Evolutionary conservation across 92 coral and sea anemone species (phyloP), one percentile per base, ranked within the genome.

Genomic region (Nematostella vectensis): DNA sequence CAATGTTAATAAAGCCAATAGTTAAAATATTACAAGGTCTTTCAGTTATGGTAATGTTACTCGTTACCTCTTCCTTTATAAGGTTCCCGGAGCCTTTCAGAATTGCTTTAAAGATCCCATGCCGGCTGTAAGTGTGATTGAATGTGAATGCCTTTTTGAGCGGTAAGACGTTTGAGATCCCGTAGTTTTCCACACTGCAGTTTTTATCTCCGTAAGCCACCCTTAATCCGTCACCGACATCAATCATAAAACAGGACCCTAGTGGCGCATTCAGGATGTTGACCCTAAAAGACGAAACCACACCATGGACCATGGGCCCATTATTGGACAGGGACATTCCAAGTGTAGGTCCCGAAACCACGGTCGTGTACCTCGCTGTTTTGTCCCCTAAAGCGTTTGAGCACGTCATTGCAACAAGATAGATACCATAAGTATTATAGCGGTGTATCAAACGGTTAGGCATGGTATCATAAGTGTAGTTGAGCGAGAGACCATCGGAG

Each of bases 181-280:
- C 45, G 22, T 9, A 59, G 13, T 36, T 30, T 0, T 0, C 21
- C n/a, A 30, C 31, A 27, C 75, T 62, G 68, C 85, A 73, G 26
- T 50, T 63, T 0, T 4, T 11, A 56, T 62, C 48, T 1, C 85
- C 93, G 29, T 71, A 78, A 3, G 55, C 31, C 11, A 68, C 59
- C 17, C 37, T 68, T 0, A 54, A 52, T 27, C 63, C 58, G 44
- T 78, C 79, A 4, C 82, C 93, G 17, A 78, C 64, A 62, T 72
- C 72, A 21, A 83, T 36, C 47, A 63, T 8, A 50, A 68, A 83
- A 33, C 81, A 83, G 10, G 93, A 62, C 3, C 48, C 43, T 38
- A 63, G 70, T 0, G 63, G 67, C 11, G 78, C 62, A 16, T 77
- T 68, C 28, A 43, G 23, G 1, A 74, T 69, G 24, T 48, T 11